Percentiles rank a stretch among this genome's conserved stretches.
These are phyloP conservation scores for Bubo bubo DNA, from an alignment of 2,113 vertebrate genomes.

Conservation along the genomic window DNA sequence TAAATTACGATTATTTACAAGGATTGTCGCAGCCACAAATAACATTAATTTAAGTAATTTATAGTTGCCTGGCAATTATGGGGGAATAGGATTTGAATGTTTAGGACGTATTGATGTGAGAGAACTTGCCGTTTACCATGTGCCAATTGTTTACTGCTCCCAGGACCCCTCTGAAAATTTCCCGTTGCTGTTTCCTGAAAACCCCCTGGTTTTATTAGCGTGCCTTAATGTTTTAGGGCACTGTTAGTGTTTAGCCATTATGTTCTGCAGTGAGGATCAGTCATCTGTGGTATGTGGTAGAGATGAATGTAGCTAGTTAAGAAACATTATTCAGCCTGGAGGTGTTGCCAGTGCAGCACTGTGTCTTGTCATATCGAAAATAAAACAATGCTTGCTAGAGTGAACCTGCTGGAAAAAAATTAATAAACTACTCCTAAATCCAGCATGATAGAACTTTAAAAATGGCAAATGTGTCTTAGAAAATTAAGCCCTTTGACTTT, in stretches of 20 bases:
- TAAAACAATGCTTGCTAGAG: conserved; percentile 33
- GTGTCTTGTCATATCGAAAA: conserved; percentile 39
- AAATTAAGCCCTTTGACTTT: neutral
- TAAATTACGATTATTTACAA: conserved; percentile 61
- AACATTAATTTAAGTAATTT: conserved; percentile 57
- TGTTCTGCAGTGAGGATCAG: neutral
- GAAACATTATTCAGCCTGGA: conserved; percentile 60
- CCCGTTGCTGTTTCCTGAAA: neutral
- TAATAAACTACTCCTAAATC: neutral
- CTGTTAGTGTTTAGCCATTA: neutral
- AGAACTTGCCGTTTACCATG: neutral
- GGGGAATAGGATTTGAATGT: neutral
- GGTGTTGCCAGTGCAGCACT: conserved; percentile 43
- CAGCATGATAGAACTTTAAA: neutral
- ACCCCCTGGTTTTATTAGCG: neutral
- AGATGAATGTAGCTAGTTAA: conserved; percentile 33
- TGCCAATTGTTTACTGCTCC: conserved; percentile 39
- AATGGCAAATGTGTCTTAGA: neutral
- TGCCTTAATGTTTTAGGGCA: conserved; percentile 32
- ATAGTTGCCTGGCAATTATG: neutral
- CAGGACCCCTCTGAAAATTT: conserved; percentile 13
- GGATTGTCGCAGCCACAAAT: neutral
- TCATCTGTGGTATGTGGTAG: neutral
- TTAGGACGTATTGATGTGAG: neutral
- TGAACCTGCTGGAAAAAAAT: neutral